phyloP scores from a whole-genome alignment of 2,113 vertebrate species.

The Xiphophorus couchianus region DNA sequence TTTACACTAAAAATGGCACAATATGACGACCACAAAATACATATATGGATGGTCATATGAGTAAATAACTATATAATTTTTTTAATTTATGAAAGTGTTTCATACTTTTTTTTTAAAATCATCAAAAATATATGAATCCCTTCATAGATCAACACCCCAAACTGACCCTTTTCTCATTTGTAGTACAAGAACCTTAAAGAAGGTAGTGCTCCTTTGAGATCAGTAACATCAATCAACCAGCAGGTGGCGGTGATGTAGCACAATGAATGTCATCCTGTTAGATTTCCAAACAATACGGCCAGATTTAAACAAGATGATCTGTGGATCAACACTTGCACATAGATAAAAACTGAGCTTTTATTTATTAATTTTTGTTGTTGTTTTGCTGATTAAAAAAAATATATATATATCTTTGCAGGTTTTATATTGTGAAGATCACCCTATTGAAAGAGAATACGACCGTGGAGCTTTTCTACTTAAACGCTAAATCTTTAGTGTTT shows the following conservation, averaged over 20 bases:
- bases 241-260: slow-evolving; percentile 69
- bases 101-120: background rate
- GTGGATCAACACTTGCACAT: slow-evolving; percentile 1
- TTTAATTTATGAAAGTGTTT: background rate
- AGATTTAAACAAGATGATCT: slow-evolving; percentile 3
- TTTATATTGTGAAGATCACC: slow-evolving; percentile 96
- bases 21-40: background rate
- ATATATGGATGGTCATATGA: background rate
- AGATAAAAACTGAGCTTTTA: slow-evolving; percentile 9
- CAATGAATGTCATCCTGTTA: background rate
- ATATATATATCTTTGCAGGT: slow-evolving; percentile 79
- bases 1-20: background rate
- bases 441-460: slow-evolving; percentile 94
- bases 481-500: slow-evolving; percentile 92
- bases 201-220: background rate
- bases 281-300: background rate
- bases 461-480: slow-evolving; percentile 95
- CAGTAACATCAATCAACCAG: slow-evolving; percentile 47
- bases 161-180: background rate
- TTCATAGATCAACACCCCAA: no score
- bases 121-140: background rate
- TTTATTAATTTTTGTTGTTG: background rate
- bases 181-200: background rate
- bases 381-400: slow-evolving; percentile 8
- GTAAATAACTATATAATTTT: background rate